A percentile compares a stretch with the other conserved stretches of the same genome.
Evolutionary conservation across 2,888 invertebrate genomes (phyloP).

Genomic region (Leptinotarsa haldemani): DNA sequence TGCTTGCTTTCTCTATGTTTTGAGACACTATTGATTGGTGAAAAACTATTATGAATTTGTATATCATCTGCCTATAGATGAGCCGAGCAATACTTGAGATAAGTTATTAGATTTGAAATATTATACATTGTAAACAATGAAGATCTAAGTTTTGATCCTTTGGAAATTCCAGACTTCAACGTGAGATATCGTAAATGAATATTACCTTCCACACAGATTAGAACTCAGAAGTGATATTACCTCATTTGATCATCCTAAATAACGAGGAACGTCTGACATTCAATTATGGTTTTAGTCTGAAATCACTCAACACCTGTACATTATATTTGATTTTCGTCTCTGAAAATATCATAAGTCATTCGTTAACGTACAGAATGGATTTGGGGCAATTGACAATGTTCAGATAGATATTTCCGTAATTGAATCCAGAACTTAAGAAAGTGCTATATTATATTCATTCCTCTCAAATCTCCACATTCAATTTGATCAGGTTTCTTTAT

Average conservation of each 20-base stretch:
- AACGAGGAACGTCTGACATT: too few relatives aligned
- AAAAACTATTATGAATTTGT: too few relatives aligned
- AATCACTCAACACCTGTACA: background rate
- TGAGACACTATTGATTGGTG: too few relatives aligned
- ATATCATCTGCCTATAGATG: background rate
- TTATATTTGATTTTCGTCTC: background rate
- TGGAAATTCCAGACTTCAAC: background rate
- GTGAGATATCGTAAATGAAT: too few relatives aligned
- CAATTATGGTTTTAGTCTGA: background rate
- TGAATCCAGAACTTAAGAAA: conserved; percentile 24
- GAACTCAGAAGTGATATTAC: too few relatives aligned
- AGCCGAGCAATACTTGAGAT: background rate
- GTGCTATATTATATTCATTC: conserved; percentile 6
- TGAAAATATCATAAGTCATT: background rate
- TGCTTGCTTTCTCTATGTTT: too few relatives aligned
- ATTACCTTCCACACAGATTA: too few relatives aligned
- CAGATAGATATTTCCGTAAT: background rate
- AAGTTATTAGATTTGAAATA: background rate
- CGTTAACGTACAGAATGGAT: background rate
- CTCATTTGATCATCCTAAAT: too few relatives aligned
- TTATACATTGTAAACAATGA: background rate
- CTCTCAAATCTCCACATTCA: conserved; percentile 16
- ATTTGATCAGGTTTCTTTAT: conserved; percentile 19
- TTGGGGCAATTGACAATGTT: background rate
- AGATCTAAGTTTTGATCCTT: background rate